phyloP scores from a whole-genome alignment of 2,113 vertebrate species.

The Sorex fumeus region DNA sequence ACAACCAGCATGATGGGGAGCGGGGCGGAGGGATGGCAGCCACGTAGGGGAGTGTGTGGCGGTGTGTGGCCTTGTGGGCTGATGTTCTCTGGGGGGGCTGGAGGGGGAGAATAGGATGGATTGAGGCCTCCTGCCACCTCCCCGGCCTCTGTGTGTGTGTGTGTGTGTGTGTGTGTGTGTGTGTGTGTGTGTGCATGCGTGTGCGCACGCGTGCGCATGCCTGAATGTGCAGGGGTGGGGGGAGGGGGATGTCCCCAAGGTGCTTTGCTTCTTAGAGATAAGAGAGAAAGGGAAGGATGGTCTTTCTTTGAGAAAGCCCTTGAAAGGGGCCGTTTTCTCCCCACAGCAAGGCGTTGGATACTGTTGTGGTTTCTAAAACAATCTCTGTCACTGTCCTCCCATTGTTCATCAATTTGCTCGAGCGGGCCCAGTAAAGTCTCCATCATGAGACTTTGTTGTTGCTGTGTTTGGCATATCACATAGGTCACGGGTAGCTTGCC shows the following conservation, averaged over 20 bases:
- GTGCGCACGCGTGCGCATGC: no score
- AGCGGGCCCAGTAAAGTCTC: no score
- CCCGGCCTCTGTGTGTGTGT: not conserved
- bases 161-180: no score
- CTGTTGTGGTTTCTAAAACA: no score
- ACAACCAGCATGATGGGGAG: not conserved
- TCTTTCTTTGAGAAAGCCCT: slow-evolving; percentile 23
- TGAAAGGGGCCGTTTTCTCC: rapidly evolving
- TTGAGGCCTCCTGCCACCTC: rapidly evolving
- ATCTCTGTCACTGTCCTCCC: no score
- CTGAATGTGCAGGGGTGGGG: not conserved
- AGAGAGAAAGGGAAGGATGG: not conserved
- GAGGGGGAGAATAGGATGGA: rapidly evolving
- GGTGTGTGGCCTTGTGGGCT: rapidly evolving
- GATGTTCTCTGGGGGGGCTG: not conserved
- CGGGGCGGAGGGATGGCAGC: rapidly evolving
- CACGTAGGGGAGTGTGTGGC: not conserved
- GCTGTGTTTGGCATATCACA: no score
- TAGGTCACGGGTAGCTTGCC: no score
- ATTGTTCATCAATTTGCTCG: no score
- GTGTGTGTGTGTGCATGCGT: no score
- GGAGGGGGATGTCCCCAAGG: not conserved
- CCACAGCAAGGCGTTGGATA: not conserved
- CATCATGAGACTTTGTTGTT: no score
- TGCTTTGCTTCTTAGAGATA: not conserved